Percentiles rank a stretch among this genome's conserved stretches.
Conservation (phyloP, 2,113 vertebrate species). For the Ictalurus furcatus region DNA sequence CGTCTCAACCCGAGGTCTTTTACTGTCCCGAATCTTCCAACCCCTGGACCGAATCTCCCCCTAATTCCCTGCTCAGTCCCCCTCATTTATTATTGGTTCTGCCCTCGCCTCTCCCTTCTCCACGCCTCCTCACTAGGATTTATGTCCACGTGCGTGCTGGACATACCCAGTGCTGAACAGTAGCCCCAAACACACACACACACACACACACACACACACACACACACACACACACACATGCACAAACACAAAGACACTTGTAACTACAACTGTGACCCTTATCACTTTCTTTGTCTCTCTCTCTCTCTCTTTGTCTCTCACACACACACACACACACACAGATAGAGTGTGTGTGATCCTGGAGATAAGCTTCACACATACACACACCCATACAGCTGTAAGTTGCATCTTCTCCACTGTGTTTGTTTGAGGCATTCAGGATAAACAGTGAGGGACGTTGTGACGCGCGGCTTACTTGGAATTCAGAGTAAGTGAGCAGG, state of each 20-base stretch:
- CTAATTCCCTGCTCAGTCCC: background rate
- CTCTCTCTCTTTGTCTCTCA: background rate
- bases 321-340: background rate
- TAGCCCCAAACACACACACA: background rate
- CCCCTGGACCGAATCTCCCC: background rate
- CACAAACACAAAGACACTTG: background rate
- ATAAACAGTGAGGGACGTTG: background rate
- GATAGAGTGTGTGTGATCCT: background rate
- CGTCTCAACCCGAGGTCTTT: background rate
- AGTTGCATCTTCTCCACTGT: background rate
- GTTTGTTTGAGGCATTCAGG: background rate
- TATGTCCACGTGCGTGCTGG: background rate
- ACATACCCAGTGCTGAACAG: background rate
- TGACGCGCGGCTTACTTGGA: conserved; percentile 12
- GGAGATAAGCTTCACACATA: background rate
- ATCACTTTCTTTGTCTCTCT: too few species aligned
- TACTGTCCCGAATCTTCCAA: background rate
- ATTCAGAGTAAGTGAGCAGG: background rate
- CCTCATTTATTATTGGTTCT: background rate
- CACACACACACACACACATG: too few species aligned
- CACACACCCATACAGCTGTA: background rate
- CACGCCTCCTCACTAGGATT: background rate
- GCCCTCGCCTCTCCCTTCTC: background rate
- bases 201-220: background rate
- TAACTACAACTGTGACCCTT: background rate